Evolutionary conservation across 1,140 invertebrate genomes (phyloP).

Genomic region (Spodoptera frugiperda): DNA sequence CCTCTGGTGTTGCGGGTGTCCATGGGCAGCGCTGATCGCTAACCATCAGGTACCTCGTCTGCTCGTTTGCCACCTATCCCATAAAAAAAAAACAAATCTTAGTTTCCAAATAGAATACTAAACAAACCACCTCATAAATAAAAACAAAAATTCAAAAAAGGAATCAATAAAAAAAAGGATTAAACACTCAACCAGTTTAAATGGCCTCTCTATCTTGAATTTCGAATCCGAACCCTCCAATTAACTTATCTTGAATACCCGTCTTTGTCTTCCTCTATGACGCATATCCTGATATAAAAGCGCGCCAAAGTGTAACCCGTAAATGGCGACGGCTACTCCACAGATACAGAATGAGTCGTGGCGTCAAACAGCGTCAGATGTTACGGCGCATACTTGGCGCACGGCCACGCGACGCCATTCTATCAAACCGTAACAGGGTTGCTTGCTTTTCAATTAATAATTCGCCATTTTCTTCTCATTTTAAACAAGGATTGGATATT

Average conservation of each 20-base stretch:
- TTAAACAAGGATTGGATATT: not conserved
- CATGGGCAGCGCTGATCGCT: too few relatives aligned
- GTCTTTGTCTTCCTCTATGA: constrained; percentile 50
- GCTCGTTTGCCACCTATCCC: too few relatives aligned
- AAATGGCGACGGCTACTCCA: constrained; percentile 61
- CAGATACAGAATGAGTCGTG: constrained; percentile 54
- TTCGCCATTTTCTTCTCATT: not conserved
- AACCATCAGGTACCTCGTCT: too few relatives aligned
- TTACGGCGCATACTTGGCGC: constrained; percentile 67
- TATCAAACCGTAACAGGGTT: constrained; percentile 22
- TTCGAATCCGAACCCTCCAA: constrained; percentile 12
- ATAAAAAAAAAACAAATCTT: too few relatives aligned
- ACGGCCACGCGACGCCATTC: constrained; percentile 36
- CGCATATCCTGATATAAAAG: constrained; percentile 60
- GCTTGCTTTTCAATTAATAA: constrained; percentile 8
- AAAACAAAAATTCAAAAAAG: not conserved
- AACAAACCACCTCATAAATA: not conserved
- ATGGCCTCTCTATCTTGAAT: constrained; percentile 17
- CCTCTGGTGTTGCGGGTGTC: too few relatives aligned
- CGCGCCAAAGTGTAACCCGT: constrained; percentile 66
- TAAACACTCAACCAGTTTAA: not conserved
- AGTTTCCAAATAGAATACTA: too few relatives aligned
- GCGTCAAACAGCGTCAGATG: constrained; percentile 67
- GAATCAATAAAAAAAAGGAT: not conserved
- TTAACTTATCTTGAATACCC: constrained; percentile 18